Conservation (phyloP, 2,113 vertebrate species). For the Gulo gulo region DNA sequence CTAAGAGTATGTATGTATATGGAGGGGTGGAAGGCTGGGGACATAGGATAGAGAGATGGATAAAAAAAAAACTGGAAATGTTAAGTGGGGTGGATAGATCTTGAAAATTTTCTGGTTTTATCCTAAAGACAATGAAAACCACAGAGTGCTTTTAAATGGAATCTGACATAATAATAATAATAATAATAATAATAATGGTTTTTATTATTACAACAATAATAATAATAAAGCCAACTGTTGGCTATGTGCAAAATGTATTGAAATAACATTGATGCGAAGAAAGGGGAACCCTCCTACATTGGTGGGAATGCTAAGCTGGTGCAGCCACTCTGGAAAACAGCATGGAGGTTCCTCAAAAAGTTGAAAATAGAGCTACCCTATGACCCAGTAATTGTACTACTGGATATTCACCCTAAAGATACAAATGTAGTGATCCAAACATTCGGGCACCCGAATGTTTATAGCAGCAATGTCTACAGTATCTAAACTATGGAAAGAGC, state of each 20-base stretch:
- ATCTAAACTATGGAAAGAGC: too few species aligned
- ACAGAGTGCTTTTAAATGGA: not conserved
- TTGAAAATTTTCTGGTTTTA: not conserved
- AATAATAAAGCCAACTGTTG: not conserved
- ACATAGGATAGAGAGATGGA: not conserved
- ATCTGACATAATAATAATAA: not conserved
- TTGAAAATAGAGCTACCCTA: too few species aligned
- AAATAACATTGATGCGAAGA: not conserved
- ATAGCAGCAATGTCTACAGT: too few species aligned
- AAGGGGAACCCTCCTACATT: too few species aligned
- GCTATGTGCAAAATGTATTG: not conserved
- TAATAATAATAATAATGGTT: not conserved
- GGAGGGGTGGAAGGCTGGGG: not conserved
- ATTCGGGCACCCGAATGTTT: too few species aligned
- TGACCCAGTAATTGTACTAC: too few species aligned
- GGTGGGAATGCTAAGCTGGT: too few species aligned
- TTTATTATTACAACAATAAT: not conserved
- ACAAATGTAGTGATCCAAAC: too few species aligned
- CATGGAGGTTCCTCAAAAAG: too few species aligned
- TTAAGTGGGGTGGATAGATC: too few species aligned
- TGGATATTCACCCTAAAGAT: too few species aligned
- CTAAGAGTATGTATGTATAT: not conserved
- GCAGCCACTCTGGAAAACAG: too few species aligned
- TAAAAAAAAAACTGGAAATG: not conserved
- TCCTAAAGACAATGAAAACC: not conserved